phyloP scores from a whole-genome alignment of 2,888 invertebrate genomes.

The Congeria kusceri region DNA sequence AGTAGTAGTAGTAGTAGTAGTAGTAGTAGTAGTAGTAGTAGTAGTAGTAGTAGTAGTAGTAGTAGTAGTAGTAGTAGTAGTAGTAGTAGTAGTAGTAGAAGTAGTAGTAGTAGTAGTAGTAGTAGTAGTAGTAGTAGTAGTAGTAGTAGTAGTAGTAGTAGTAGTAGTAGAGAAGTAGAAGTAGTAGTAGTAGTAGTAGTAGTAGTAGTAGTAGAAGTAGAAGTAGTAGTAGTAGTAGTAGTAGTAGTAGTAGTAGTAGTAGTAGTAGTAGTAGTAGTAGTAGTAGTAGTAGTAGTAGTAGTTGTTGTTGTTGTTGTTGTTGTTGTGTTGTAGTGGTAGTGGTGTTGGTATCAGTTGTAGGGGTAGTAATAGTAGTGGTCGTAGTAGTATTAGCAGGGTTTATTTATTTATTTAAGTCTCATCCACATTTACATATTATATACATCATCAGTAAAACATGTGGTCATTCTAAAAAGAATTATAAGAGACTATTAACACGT shows the following conservation, averaged over 20 bases:
- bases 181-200: constrained; percentile 40
- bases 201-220: constrained; percentile 39
- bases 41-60: constrained; percentile 20
- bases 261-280: constrained; percentile 21
- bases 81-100: constrained; percentile 33
- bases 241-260: constrained; percentile 29
- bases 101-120: constrained; percentile 26
- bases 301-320: neutral
- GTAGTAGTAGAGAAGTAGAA: constrained; percentile 17
- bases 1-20: constrained; percentile 17
- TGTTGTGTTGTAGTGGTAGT: too few species aligned
- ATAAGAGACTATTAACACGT: too few species aligned
- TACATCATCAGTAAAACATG: too few species aligned
- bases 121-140: constrained; percentile 33
- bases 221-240: constrained; percentile 37
- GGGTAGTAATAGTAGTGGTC: too few species aligned
- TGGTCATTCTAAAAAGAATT: too few species aligned
- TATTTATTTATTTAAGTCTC: too few species aligned
- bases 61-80: constrained; percentile 37
- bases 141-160: constrained; percentile 19
- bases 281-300: constrained; percentile 8
- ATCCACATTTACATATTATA: too few species aligned
- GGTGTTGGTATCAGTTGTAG: too few species aligned
- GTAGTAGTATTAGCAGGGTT: too few species aligned
- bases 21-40: constrained; percentile 17